These are phyloP conservation scores for Intellagama lesueurii DNA, from an alignment of 2,797 vertebrate species.

Conservation along the genomic window DNA sequence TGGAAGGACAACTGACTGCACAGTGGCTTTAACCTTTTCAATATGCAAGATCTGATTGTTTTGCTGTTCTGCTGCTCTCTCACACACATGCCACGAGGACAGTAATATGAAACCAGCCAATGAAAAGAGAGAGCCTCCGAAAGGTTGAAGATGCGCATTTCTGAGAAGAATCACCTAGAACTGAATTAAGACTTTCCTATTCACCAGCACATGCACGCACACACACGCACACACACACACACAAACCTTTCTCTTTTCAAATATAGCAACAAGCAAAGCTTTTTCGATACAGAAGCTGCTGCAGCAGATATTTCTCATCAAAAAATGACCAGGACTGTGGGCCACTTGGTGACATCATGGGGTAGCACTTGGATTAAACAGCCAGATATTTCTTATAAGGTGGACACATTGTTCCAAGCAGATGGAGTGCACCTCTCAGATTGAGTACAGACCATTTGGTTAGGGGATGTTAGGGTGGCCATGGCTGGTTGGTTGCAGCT, in stretches of 20 bases:
- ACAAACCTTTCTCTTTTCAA: neutral
- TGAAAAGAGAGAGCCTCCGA: slow-evolving; percentile 61
- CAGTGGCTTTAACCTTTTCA: slow-evolving; percentile 70
- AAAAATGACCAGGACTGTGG: no score
- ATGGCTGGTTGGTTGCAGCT: no score
- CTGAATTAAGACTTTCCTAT: slow-evolving; percentile 27
- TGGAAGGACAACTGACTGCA: slow-evolving; percentile 39
- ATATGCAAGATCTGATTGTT: slow-evolving; percentile 71
- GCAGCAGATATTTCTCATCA: neutral
- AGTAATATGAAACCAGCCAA: slow-evolving; percentile 69
- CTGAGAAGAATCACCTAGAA: slow-evolving; percentile 40
- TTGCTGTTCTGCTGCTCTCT: slow-evolving; percentile 54
- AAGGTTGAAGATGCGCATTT: slow-evolving; percentile 66
- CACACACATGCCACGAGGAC: slow-evolving; percentile 52
- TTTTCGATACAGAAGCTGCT: neutral
- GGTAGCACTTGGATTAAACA: no score
- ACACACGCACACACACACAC: no score
- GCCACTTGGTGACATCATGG: no score
- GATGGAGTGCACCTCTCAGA: no score
- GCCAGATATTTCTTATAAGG: no score
- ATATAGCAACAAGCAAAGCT: neutral
- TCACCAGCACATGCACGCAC: no score
- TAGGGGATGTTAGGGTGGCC: no score
- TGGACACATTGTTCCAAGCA: no score
- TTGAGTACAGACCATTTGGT: no score